A percentile compares a stretch with the other conserved stretches of the same genome.
Conservation (phyloP, 2,113 vertebrate genomes). For the Erythrolamprus reginae region DNA sequence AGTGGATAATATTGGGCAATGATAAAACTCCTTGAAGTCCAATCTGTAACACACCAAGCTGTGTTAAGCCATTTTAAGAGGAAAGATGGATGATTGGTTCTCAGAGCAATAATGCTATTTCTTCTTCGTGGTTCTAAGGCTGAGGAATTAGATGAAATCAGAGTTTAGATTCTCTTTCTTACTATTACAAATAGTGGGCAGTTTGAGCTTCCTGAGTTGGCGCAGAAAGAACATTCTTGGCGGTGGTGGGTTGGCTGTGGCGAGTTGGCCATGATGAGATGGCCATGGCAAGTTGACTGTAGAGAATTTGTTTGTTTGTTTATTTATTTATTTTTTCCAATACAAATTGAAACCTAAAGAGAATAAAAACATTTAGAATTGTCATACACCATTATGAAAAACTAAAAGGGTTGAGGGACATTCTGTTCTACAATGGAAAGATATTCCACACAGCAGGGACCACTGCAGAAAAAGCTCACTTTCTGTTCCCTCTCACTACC, state of each 20-base stretch:
- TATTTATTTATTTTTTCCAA: no score
- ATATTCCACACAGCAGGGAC: background rate
- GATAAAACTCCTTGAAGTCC: background rate
- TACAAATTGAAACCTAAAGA: no score
- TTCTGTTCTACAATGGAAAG: background rate
- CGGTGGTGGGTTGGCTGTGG: no score
- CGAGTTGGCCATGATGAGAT: no score
- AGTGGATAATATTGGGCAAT: constrained; percentile 1
- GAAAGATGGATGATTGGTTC: background rate
- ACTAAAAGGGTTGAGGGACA: background rate
- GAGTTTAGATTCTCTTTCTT: background rate
- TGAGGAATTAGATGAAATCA: background rate
- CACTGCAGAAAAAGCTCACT: background rate
- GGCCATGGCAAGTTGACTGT: no score
- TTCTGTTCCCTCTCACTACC: background rate
- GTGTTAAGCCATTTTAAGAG: background rate
- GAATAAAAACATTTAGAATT: no score
- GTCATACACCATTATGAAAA: background rate
- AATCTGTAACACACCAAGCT: background rate
- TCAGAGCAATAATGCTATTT: background rate
- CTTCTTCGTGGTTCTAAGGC: background rate
- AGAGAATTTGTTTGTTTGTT: no score
- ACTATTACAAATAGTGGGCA: background rate
- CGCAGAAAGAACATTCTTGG: no score
- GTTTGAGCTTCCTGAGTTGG: no score